Base-by-base conservation (phyloP, 2,888 invertebrate species). In the Lasioglossum zephyrum region DNA sequence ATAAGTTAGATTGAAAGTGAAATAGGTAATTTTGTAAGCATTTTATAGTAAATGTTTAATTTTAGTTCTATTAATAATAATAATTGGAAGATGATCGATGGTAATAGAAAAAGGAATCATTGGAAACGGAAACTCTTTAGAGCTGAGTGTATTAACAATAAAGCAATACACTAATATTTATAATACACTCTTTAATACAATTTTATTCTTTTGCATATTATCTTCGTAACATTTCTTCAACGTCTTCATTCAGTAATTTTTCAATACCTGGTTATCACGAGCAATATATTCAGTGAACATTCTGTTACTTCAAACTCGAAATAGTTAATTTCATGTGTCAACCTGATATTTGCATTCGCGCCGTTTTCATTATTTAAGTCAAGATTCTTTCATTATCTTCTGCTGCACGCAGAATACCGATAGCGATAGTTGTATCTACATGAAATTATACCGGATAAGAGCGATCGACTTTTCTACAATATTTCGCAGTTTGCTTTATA, bases 371-470 rank as follows among this genome's bases (percentile, higher is more conserved):
- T 4, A 76, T 31, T 31, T 22, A 39, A 77, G 31, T 4, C 16
- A 6, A 2, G 26, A 63, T 13, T 26, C 41, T 13, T 31, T 41
- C 9, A 6, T 77, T 31, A 31, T 47, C 53, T 57, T 57, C n/a
- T 44, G 39, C 22, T 47, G 18, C 18, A 31, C 4, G 1, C 47
- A 31, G n/a, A 16, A 70, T 70, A 81, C 31, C 22, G 39, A n/a
- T 26, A 13, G 4, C 31, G 41, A 36, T 60, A 53, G 31, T 53
- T 36, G n/a, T 47, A 41, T 70, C 31, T 22, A 13, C 31, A 73
- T 44, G 22, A 70, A 84, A 74, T 69, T 60, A 18, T 63, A 36
- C 16, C 18, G 49, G 79, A 79, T 72, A 79, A 63, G 69, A 78
- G 16, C 26, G 63, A 84, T 81, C 77, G 11, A 16, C 69, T 60